Percentiles rank a stretch among this genome's conserved stretches.
Conservation (phyloP, 2,888 invertebrate genomes). For the Polyommatus iphigenia region DNA sequence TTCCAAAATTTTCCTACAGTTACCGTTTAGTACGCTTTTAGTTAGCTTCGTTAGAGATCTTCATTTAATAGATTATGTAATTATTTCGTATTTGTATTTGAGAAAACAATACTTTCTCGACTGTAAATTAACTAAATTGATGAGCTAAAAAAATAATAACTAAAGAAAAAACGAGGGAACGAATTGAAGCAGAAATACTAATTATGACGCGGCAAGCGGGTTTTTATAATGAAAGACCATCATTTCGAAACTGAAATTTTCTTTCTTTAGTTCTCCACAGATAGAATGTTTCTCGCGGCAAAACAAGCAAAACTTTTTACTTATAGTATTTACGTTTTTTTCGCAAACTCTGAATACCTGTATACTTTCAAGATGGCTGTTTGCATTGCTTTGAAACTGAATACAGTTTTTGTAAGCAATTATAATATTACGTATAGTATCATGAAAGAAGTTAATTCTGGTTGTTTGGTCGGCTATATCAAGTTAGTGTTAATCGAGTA, state of each 20-base stretch:
- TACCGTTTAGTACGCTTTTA: too few relatives aligned
- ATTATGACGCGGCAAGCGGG: conserved; percentile 24
- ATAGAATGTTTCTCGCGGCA: conserved; percentile 10
- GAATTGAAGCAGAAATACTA: conserved; percentile 24
- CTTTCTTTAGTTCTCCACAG: conserved; percentile 21
- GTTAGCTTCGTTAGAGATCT: not conserved
- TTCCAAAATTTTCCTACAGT: too few relatives aligned
- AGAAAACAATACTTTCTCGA: not conserved
- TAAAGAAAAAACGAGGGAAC: not conserved
- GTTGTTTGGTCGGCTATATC: too few relatives aligned
- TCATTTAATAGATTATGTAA: not conserved
- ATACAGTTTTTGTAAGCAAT: not conserved
- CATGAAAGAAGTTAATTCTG: too few relatives aligned
- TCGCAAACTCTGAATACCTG: conserved; percentile 14
- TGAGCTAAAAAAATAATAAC: conserved; percentile 1
- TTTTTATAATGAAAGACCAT: conserved; percentile 27
- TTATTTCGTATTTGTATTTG: not conserved
- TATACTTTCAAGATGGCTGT: not conserved
- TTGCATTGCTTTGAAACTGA: not conserved
- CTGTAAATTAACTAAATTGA: not conserved
- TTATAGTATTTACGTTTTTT: conserved; percentile 6
- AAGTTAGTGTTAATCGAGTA: too few relatives aligned
- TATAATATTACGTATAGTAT: not conserved
- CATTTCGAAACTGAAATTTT: conserved; percentile 22
- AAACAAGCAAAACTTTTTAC: conserved; percentile 24